Conservation (phyloP, 2,797 vertebrate species). For the Nothura maculosa region DNA sequence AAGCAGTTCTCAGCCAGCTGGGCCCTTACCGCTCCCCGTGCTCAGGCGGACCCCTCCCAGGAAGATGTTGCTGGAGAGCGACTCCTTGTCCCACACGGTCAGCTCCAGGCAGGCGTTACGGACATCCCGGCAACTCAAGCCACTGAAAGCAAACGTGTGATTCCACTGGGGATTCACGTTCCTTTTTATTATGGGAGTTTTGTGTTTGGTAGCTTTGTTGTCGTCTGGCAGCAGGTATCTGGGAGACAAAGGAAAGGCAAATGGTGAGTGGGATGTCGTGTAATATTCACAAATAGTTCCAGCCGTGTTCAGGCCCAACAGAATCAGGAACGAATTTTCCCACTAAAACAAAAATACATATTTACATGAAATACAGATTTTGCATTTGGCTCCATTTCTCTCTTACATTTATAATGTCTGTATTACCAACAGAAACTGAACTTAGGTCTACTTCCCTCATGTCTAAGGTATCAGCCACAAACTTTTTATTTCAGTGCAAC, state of each 20-base stretch:
- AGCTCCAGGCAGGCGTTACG: constrained; percentile 93
- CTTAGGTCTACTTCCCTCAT: not conserved
- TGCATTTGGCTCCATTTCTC: not conserved
- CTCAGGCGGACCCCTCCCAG: constrained; percentile 93
- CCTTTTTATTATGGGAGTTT: constrained; percentile 92
- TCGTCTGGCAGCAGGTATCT: constrained; percentile 96
- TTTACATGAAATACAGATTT: not conserved
- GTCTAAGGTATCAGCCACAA: not conserved
- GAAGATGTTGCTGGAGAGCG: constrained; percentile 95
- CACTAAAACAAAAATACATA: not conserved
- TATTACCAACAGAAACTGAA: not conserved
- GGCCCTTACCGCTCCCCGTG: constrained; percentile 89
- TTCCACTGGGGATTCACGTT: constrained; percentile 97
- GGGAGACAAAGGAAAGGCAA: not conserved
- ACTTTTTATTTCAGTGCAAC: not conserved
- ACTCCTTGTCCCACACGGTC: constrained; percentile 98
- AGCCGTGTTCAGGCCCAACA: not conserved
- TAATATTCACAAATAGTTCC: not conserved
- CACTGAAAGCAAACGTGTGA: constrained; percentile 94
- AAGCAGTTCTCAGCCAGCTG: not conserved
- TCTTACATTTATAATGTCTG: not conserved
- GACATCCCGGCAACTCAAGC: constrained; percentile 90
- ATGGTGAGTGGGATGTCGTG: not conserved
- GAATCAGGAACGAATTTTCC: not conserved
- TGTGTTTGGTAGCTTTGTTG: constrained; percentile 97